Evolutionary conservation across 2,797 vertebrate species (phyloP), one percentile per base, ranked within the genome.

Genomic region (Clamator glandarius): DNA sequence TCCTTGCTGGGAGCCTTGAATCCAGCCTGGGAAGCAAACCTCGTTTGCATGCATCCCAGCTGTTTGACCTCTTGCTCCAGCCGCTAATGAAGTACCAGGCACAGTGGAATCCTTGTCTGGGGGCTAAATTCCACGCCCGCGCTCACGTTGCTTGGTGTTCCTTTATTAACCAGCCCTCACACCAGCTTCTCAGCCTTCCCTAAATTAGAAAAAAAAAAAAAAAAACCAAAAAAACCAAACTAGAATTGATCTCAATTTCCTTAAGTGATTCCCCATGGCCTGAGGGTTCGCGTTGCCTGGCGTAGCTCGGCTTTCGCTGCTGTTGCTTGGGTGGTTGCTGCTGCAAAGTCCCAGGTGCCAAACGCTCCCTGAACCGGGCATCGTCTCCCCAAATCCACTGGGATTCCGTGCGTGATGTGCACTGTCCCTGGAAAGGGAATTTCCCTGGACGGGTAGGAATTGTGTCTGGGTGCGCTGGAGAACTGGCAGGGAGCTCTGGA

Each of bases 261-360:
- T 2, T 26, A 8, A 8, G 31, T 17, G 17, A 18, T 35, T 36
- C 48, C 1, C 1, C 18, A 8, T 12, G 18, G 5, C 5, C 1
- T 18, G 41, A 24, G 75, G 8, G 24, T 39, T 42, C 24, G 26
- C 5, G 1, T 23, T 61, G 41, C 67, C 61, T 41, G 66, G 5
- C 3, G 20, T 11, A 8, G 52, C 48, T 50, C 9, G 2, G 19
- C 41, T 41, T 83, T 61, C 42, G n/a, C 36, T 39, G 72, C 16
- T 5, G 35, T 42, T 36, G 35, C 48, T 50, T 85, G 68, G 29
- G 75, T 8, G 35, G 68, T 42, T 26, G 24, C 36, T 16, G 44
- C 66, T 21, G 54, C 11, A 10, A n/a, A 41, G 73, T 28, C 52
- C 26, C 42, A 1, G 12, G 8, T 44, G 42, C 57, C 63, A 9